These are phyloP conservation scores for Enoplosus armatus DNA, from an alignment of 2,797 vertebrate genomes.

Conservation along the genomic window DNA sequence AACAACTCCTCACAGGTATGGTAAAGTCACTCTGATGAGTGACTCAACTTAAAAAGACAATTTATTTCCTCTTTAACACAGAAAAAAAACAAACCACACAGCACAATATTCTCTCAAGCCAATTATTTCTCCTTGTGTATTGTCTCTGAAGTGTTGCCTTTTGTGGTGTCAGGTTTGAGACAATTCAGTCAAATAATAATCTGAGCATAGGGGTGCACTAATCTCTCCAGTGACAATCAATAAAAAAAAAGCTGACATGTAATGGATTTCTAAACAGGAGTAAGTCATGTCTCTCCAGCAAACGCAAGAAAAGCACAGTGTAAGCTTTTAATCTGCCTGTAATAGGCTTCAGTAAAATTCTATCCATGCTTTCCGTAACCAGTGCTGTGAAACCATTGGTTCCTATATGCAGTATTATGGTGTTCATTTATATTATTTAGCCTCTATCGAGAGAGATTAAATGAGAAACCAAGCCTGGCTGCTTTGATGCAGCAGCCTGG, in stretches of 20 bases:
- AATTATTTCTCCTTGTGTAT: not conserved
- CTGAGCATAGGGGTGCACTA: conserved; percentile 22
- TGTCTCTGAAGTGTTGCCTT: conserved; percentile 1
- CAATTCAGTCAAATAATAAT: conserved; percentile 35
- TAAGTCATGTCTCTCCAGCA: conserved; percentile 47
- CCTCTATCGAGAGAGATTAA: conserved; percentile 48
- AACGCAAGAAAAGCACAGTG: conserved; percentile 55
- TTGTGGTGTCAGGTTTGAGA: conserved; percentile 26
- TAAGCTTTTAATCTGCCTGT: conserved; percentile 75
- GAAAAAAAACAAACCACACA: not conserved
- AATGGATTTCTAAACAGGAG: conserved; percentile 52
- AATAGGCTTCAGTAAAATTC: conserved; percentile 55
- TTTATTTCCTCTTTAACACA: not conserved
- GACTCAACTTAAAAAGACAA: not conserved
- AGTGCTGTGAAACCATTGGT: conserved; percentile 29
- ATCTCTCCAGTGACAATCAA: conserved; percentile 55
- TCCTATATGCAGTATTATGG: conserved; percentile 37
- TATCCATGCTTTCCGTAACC: conserved; percentile 49
- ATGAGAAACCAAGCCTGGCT: conserved; percentile 33
- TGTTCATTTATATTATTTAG: conserved; percentile 47
- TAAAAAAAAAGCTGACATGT: conserved; percentile 42
- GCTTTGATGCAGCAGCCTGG: conserved; percentile 40
- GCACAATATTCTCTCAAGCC: not conserved
- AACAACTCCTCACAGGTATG: not conserved
- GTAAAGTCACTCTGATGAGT: not conserved